Evolutionary conservation across 2,797 vertebrate species (phyloP).

Genomic region (Pogonophryne albipinna): DNA sequence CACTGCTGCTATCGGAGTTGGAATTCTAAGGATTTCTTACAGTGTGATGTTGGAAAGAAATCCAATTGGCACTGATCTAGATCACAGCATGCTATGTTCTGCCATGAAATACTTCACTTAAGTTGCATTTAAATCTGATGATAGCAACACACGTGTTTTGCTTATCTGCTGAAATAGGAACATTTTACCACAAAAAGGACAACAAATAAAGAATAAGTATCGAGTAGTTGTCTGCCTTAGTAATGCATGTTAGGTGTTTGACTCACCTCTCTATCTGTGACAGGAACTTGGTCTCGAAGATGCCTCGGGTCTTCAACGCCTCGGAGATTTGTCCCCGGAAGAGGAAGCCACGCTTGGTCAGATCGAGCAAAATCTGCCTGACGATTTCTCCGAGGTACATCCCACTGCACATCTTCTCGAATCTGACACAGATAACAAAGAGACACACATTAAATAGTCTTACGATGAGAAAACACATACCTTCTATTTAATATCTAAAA

Average conservation of each 20-base stretch:
- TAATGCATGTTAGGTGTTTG: neutral
- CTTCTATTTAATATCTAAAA: no score
- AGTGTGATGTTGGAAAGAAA: no score
- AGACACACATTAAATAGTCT: neutral
- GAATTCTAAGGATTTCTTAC: no score
- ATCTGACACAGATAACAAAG: constrained; percentile 77
- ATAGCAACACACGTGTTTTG: neutral
- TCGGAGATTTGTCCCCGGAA: constrained; percentile 98
- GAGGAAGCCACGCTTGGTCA: constrained; percentile 96
- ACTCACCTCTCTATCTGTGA: constrained; percentile 98
- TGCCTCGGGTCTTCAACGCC: constrained; percentile 94
- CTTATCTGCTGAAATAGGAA: neutral
- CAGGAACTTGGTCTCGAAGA: constrained; percentile 99
- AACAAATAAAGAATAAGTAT: no score
- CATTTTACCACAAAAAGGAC: neutral
- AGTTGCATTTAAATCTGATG: neutral
- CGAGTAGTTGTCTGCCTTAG: no score
- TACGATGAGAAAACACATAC: no score
- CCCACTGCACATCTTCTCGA: constrained; percentile 99
- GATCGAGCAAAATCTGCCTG: constrained; percentile 95
- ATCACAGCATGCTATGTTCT: neutral
- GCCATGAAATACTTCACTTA: neutral
- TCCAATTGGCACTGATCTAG: no score
- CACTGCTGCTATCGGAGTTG: neutral
- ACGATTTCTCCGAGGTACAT: constrained; percentile 99